Evolutionary conservation across 2,113 vertebrate genomes (phyloP), one percentile per base, ranked within the genome.

Genomic region (Apodemus speciosus): DNA sequence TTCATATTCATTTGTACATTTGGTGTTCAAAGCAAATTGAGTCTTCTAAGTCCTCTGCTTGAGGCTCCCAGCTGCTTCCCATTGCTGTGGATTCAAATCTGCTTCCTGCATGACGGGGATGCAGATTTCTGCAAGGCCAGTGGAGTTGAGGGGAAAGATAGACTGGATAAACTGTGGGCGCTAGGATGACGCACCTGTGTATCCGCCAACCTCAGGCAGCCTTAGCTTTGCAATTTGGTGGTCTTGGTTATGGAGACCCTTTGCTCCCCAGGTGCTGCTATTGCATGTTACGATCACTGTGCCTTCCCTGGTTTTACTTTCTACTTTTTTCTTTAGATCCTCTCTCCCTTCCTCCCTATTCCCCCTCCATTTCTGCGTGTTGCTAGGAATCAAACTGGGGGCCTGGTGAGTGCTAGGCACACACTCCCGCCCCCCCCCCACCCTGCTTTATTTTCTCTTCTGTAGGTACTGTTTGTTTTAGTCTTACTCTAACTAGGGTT

Each of bases 11-110:
- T 93, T 16, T 89, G 86, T 71, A 88, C 27, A 27, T 94, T 83
- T 90, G 94, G 94, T 86, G 66, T 58, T 53, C 69, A 89, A 89
- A 66, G 43, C 40, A 96, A 76, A 85, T 94, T 83, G 66, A 38
- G 51, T 95, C 60, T 94, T 92, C 77, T 6, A 92, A 72, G 90
- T 76, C 40, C 20, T 35, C 81, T 91, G 27, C 30, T 89, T 95
- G 73, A 94, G 89, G 68, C 64, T 56, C 23, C 35, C 56, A 85
- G 6, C 49, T 25, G 62, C 46, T 85, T 94, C 58, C 25, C 25
- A 13, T 68, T 85, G 46, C 20, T 62, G 20, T 94, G 71, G 69
- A 92, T 53, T 79, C 75, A 91, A 89, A 80, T 84, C 21, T 32
- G 46, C 0, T 38, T 93, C 94, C 89, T 75, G 51, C 94, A 35